phyloP scores from a whole-genome alignment of 1,140 invertebrate genomes.

The Polypedilum pembai region DNA sequence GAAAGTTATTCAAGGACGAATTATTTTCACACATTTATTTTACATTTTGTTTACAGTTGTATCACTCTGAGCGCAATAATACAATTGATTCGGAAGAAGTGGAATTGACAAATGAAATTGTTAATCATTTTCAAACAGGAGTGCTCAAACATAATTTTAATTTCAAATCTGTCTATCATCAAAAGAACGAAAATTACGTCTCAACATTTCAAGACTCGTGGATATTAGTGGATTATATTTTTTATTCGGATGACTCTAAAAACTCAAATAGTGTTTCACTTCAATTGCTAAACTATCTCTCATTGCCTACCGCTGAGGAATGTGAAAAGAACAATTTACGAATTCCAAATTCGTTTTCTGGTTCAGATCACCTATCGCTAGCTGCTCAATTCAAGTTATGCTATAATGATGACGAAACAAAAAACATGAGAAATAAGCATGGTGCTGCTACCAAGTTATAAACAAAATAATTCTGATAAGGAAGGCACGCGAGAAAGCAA shows the following conservation, averaged over 20 bases:
- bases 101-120: slow-evolving; percentile 21
- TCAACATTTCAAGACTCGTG: slow-evolving; percentile 68
- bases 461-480: background rate
- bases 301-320: slow-evolving; percentile 53
- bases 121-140: slow-evolving; percentile 44
- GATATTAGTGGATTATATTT: slow-evolving; percentile 76
- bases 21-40: slow-evolving; percentile 34
- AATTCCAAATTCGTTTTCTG: slow-evolving; percentile 65
- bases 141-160: slow-evolving; percentile 49
- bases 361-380: slow-evolving; percentile 70
- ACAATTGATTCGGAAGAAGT: background rate
- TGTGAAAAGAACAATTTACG: slow-evolving; percentile 48
- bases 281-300: slow-evolving; percentile 53
- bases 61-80: slow-evolving; percentile 29
- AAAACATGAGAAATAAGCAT: background rate
- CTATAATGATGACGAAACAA: background rate
- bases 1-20: slow-evolving; percentile 34
- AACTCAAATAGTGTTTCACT: slow-evolving; percentile 40
- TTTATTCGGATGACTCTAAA: slow-evolving; percentile 48
- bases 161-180: slow-evolving; percentile 49
- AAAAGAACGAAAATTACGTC: slow-evolving; percentile 43
- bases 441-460: background rate
- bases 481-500: too few relatives aligned
- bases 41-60: slow-evolving; percentile 30
- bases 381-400: slow-evolving; percentile 50